Conservation (phyloP, 30 jellyfish, hydroid and myxozoan genomes). For the Morbakka virulenta region DNA sequence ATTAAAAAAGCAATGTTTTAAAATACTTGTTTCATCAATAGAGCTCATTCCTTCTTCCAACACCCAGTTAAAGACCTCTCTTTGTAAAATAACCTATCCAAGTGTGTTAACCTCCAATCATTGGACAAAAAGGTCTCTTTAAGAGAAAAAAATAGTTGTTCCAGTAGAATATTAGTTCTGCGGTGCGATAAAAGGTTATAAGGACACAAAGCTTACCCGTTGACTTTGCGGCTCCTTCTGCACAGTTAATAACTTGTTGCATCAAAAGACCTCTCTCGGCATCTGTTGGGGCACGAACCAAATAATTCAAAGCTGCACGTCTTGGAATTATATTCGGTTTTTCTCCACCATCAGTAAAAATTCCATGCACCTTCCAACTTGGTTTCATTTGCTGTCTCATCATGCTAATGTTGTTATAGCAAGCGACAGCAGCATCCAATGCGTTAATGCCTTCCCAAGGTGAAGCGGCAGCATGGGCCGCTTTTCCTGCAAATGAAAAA, state of each 20-base stretch:
- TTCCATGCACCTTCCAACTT: slow-evolving; percentile 75
- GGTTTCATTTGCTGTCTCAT: slow-evolving; percentile 94
- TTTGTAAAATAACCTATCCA: too few species aligned
- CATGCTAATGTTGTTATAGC: slow-evolving; percentile 83
- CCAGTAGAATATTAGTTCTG: too few species aligned
- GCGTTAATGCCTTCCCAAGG: slow-evolving; percentile 99
- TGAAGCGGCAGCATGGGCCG: slow-evolving; percentile 91
- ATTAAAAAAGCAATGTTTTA: too few species aligned
- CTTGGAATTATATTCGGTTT: slow-evolving; percentile 88
- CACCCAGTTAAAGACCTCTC: too few species aligned
- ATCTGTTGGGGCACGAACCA: slow-evolving; percentile 65
- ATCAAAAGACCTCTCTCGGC: slow-evolving; percentile 58
- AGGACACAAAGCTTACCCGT: too few species aligned
- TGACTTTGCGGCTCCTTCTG: slow-evolving; percentile 85
- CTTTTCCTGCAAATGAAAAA: slow-evolving; percentile 72
- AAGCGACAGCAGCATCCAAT: slow-evolving; percentile 93
- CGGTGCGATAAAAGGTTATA: too few species aligned
- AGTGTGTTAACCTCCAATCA: too few species aligned
- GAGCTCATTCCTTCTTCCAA: too few species aligned
- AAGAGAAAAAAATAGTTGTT: too few species aligned
- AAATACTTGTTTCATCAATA: too few species aligned
- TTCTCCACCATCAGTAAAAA: slow-evolving; percentile 86
- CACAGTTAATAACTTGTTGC: slow-evolving; percentile 61
- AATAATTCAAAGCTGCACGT: slow-evolving; percentile 46
- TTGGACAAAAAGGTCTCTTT: too few species aligned